Evolutionary conservation across 2,888 invertebrate genomes (phyloP).

Genomic region (Diabrotica balteata): DNA sequence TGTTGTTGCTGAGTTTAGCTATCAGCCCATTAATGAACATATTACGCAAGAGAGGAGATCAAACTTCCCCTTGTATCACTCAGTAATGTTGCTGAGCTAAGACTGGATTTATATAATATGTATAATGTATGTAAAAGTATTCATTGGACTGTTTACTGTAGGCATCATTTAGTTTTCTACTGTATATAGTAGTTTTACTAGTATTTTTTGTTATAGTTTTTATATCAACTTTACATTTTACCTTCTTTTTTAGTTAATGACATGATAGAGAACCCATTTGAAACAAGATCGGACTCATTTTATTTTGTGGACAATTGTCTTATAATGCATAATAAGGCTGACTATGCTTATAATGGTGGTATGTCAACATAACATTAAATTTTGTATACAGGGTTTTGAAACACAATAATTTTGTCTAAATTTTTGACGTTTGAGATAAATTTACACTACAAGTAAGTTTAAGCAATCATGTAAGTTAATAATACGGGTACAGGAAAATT

Average conservation of each 20-base stretch:
- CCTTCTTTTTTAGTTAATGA: constrained; percentile 79
- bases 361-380: constrained; percentile 43
- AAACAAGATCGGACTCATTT: constrained; percentile 97
- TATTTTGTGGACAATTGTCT: constrained; percentile 97
- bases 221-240: too few relatives aligned
- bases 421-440: constrained; percentile 29
- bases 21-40: too few relatives aligned
- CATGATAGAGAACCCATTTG: constrained; percentile 96
- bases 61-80: too few relatives aligned
- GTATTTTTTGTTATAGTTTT: too few relatives aligned
- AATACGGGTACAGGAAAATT: constrained; percentile 16
- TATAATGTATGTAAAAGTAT: too few relatives aligned
- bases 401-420: constrained; percentile 37
- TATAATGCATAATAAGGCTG: constrained; percentile 99
- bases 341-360: constrained; percentile 95
- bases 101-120: too few relatives aligned
- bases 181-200: too few relatives aligned
- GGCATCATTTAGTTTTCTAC: too few relatives aligned
- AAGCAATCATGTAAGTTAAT: constrained; percentile 19
- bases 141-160: too few relatives aligned
- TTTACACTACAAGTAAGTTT: constrained; percentile 28
- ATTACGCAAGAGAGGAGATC: too few relatives aligned
- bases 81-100: too few relatives aligned
- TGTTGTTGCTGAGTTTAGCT: too few relatives aligned
- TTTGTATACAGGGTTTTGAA: constrained; percentile 34